Base-by-base conservation (phyloP, 2,113 vertebrate genomes). In the Nesogale talazaci region DNA sequence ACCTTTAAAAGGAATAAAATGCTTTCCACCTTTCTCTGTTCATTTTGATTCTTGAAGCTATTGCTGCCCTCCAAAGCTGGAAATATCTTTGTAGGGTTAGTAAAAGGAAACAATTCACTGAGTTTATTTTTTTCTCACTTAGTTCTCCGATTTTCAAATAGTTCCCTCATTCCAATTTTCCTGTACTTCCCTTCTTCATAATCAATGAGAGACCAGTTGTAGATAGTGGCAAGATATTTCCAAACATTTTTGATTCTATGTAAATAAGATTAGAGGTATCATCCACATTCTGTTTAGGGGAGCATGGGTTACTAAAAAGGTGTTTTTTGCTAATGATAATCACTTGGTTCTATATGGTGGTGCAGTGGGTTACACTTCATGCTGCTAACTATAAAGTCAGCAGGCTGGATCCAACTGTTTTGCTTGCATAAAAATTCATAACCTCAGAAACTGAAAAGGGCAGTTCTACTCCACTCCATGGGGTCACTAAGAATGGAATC, bases 1-100 rank as follows among this genome's bases (percentile, higher is more conserved):
- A 38, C 59, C 20, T 92, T 11, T 81, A 86, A 89, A 34, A 63
- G 61, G 46, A 82, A 82, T 89, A 89, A 81, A 82, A 75, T 22
- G 19, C 2, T 80, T 36, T 65, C 20, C 46, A 1, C 12, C 22
- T 52, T 6, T 52, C 40, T 79, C 57, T 38, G 42, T 69, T 86
- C 69, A 52, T 52, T 31, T 81, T 92, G 75, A n/a, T 15, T 46
- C 27, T 34, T 86, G 8, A 25, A 19, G 36, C 36, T 69, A 23
- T n/a, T 84, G 34, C 36, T 86, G 59, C 17, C 86, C 65, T 61
- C 23, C n/a, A 46, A 38, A 59, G 70, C 31, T n/a, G 46, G 36
- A 38, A 27, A 59, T 77, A 38, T n/a, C 23, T 82, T 36, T 29
- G 27, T 52, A 72, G 2, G 76, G 36, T 34, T 22, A 52, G 14